Percentiles rank a stretch among this genome's conserved stretches.
phyloP scores from a whole-genome alignment of 2,888 invertebrate genomes.

The Agriotes lineatus region DNA sequence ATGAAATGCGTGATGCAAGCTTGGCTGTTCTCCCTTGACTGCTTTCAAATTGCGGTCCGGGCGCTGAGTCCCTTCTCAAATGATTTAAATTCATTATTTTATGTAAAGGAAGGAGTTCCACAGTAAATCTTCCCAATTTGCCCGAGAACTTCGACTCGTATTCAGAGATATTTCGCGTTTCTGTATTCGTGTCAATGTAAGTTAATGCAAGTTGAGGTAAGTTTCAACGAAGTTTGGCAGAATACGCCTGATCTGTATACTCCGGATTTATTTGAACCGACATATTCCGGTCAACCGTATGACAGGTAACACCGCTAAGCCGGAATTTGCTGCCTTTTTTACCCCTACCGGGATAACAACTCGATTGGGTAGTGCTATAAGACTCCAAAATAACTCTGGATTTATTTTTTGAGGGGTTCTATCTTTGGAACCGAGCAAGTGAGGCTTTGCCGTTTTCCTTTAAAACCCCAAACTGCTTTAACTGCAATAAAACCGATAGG shows the following conservation, averaged over 20 bases:
- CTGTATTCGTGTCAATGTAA: slow-evolving; percentile 33
- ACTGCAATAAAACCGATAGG: too few relatives aligned
- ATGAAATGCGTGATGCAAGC: slow-evolving; percentile 43
- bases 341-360: slow-evolving; percentile 1
- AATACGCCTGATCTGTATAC: slow-evolving; percentile 21
- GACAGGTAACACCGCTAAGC: slow-evolving; percentile 22
- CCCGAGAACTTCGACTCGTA: slow-evolving; percentile 28
- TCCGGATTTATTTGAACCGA: slow-evolving; percentile 21
- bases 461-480: too few relatives aligned
- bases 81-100: slow-evolving; percentile 47
- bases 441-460: too few relatives aligned
- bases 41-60: slow-evolving; percentile 40
- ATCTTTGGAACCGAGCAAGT: neutral
- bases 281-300: slow-evolving; percentile 27
- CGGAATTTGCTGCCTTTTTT: slow-evolving; percentile 15
- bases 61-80: slow-evolving; percentile 33
- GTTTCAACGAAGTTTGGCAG: slow-evolving; percentile 15
- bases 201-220: slow-evolving; percentile 33
- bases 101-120: slow-evolving; percentile 42
- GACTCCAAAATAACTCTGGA: neutral
- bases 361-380: slow-evolving; percentile 15
- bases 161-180: slow-evolving; percentile 35
- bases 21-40: slow-evolving; percentile 38
- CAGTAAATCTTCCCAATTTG: slow-evolving; percentile 43
- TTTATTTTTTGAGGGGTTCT: neutral